A percentile compares a stretch with the other conserved stretches of the same genome.
Conservation (phyloP, 2,797 vertebrate genomes). For the Pitangus sulphuratus region DNA sequence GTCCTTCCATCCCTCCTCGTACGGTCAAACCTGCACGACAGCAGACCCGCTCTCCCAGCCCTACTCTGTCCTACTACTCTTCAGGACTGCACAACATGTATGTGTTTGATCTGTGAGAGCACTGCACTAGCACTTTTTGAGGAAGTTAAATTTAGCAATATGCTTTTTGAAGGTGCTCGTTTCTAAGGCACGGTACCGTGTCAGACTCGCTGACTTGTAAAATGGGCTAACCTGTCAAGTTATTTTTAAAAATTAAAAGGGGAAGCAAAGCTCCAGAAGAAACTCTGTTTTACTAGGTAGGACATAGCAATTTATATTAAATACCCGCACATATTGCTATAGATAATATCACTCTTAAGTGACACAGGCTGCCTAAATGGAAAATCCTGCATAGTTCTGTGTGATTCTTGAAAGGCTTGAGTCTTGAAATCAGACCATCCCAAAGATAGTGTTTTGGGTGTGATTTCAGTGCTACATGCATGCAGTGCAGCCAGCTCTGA, state of each 20-base stretch:
- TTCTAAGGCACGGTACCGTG: neutral
- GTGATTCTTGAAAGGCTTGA: neutral
- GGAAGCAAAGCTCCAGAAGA: neutral
- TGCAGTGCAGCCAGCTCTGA: neutral
- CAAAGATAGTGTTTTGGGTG: neutral
- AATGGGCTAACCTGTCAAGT: neutral
- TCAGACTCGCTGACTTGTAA: neutral
- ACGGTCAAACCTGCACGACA: constrained; percentile 81
- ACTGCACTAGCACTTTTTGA: accelerated
- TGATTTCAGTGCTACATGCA: neutral
- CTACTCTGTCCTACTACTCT: constrained; percentile 97
- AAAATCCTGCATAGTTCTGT: neutral
- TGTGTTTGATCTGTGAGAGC: constrained; percentile 63
- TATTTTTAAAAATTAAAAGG: neutral
- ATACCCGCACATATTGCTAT: neutral
- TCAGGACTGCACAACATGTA: constrained; percentile 97
- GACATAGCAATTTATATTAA: neutral
- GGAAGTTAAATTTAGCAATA: neutral
- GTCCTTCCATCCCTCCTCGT: constrained; percentile 84
- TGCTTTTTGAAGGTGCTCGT: neutral
- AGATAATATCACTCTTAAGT: neutral
- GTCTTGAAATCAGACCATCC: neutral
- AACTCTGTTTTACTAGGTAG: neutral
- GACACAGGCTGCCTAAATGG: neutral
- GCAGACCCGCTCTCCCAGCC: constrained; percentile 93